Percentiles rank a stretch among this genome's conserved stretches.
These are phyloP conservation scores for Nicator chloris DNA, from an alignment of 2,113 vertebrate genomes.

Conservation along the genomic window DNA sequence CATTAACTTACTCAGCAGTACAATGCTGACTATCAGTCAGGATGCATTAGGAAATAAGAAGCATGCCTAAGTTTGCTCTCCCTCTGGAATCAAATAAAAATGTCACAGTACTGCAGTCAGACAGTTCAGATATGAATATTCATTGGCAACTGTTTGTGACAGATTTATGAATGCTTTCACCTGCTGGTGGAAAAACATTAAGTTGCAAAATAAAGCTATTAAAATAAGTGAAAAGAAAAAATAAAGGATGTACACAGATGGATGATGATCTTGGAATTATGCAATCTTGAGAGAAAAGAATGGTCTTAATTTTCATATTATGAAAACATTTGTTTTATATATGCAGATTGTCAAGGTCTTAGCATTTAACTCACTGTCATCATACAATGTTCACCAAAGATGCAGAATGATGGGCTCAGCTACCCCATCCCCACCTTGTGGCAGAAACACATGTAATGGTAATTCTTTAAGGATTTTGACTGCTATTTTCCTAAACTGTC, in stretches of 20 bases:
- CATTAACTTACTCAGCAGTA: slow-evolving; percentile 57
- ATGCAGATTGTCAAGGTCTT: slow-evolving; percentile 55
- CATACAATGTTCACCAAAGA: neutral
- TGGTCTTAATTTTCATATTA: slow-evolving; percentile 62
- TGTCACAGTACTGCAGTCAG: slow-evolving; percentile 79
- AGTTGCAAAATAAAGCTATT: slow-evolving; percentile 79
- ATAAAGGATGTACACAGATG: slow-evolving; percentile 73
- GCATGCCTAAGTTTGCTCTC: slow-evolving; percentile 64
- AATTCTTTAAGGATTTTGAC: neutral
- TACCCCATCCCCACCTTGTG: slow-evolving; percentile 28
- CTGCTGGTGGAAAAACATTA: slow-evolving; percentile 80
- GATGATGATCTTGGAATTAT: slow-evolving; percentile 70
- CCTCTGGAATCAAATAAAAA: slow-evolving; percentile 77
- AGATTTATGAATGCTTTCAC: slow-evolving; percentile 86
- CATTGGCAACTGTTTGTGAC: slow-evolving; percentile 84
- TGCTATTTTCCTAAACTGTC: neutral
- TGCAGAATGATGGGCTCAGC: neutral
- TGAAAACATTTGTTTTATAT: slow-evolving; percentile 70
- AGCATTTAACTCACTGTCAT: slow-evolving; percentile 41
- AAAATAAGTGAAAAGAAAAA: slow-evolving; percentile 74
- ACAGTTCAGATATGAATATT: slow-evolving; percentile 81
- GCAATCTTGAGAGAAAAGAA: slow-evolving; percentile 60
- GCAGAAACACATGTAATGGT: neutral
- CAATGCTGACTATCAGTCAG: slow-evolving; percentile 57
- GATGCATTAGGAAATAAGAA: slow-evolving; percentile 70